phyloP scores from a whole-genome alignment of 1,140 invertebrate genomes.

The Carposina sasakii region DNA sequence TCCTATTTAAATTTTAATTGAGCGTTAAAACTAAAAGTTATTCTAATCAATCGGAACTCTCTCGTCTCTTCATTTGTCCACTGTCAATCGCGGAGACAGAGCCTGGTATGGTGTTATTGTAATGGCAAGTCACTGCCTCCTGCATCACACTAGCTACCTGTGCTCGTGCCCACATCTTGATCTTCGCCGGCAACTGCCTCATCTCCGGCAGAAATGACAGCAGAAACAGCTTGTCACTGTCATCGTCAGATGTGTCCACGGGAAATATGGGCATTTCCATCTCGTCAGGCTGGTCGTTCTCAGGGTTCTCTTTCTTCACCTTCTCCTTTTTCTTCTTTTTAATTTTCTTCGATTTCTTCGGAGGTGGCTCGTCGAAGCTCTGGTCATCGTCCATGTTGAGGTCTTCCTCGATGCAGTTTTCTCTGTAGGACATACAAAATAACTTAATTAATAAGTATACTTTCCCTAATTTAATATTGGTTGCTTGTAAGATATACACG shows the following conservation, averaged over 20 bases:
- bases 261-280: constrained; percentile 44
- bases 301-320: neutral
- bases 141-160: constrained; percentile 61
- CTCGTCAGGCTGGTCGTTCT: constrained; percentile 20
- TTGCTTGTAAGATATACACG: too few relatives aligned
- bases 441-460: too few relatives aligned
- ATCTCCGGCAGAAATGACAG: constrained; percentile 60
- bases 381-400: neutral
- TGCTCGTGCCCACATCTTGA: constrained; percentile 62
- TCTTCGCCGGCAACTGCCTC: constrained; percentile 48
- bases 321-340: neutral
- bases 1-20: too few relatives aligned
- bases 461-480: too few relatives aligned
- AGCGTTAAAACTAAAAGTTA: too few relatives aligned
- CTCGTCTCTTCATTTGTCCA: constrained; percentile 29
- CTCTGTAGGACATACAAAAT: too few relatives aligned
- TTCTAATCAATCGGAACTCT: too few relatives aligned
- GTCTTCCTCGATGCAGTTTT: too few relatives aligned
- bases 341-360: neutral
- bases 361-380: neutral
- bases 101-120: constrained; percentile 32
- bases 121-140: constrained; percentile 49
- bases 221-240: constrained; percentile 52
- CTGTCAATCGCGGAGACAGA: constrained; percentile 12
- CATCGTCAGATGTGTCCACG: constrained; percentile 30